Evolutionary conservation across 2,113 vertebrate genomes (phyloP).

Genomic region (Carlito syrichta): DNA sequence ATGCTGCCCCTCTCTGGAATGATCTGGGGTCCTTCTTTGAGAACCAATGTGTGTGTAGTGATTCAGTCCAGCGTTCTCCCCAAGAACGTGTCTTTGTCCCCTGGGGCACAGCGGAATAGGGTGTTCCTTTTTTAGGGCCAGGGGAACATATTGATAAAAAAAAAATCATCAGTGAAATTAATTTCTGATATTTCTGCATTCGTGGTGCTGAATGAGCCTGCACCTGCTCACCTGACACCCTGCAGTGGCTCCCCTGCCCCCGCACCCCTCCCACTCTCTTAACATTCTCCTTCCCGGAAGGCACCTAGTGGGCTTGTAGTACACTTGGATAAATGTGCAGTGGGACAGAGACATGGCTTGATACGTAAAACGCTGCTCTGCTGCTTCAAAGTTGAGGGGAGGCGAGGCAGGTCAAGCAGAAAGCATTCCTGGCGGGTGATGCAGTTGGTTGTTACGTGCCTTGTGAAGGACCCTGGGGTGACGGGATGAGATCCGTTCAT

Average conservation of each 20-base stretch:
- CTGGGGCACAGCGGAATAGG: neutral
- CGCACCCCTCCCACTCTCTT: neutral
- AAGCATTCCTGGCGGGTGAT: fast-evolving
- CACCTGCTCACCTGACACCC: constrained; percentile 42
- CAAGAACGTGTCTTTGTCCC: neutral
- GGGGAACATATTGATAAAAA: constrained; percentile 59
- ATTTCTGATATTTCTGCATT: constrained; percentile 51
- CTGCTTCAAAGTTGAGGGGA: neutral
- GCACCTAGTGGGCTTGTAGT: constrained; percentile 7
- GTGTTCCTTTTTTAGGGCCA: neutral
- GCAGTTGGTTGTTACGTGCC: neutral
- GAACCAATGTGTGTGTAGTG: neutral
- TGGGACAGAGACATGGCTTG: neutral
- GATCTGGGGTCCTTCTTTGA: neutral
- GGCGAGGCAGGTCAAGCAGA: neutral
- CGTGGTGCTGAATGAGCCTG: constrained; percentile 18
- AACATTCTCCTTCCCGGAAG: constrained; percentile 40
- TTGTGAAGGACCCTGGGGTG: fast-evolving
- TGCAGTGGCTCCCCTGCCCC: neutral
- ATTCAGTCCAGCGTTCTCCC: neutral
- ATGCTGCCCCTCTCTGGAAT: neutral
- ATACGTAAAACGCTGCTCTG: constrained; percentile 49
- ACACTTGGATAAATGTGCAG: constrained; percentile 6
- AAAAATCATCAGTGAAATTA: constrained; percentile 55
- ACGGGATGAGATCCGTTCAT: fast-evolving